These are phyloP conservation scores for Globodera ellingtonae DNA, from an alignment of 1,140 invertebrate genomes.

Conservation along the genomic window DNA sequence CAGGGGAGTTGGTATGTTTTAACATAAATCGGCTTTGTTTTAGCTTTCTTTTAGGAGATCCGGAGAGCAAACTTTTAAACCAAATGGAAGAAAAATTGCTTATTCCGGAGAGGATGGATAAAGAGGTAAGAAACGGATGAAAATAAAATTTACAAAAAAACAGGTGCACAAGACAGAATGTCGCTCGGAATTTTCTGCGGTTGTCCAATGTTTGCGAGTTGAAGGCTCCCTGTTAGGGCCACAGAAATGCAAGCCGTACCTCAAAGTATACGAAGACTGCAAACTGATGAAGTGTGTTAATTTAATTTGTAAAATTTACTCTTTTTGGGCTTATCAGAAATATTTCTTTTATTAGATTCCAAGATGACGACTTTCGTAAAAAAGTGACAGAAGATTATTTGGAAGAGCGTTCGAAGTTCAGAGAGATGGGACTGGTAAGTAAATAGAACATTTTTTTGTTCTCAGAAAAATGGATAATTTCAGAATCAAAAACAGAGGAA, in stretches of 20 bases:
- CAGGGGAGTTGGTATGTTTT: constrained; percentile 43
- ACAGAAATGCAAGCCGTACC: constrained; percentile 43
- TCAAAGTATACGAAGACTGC: constrained; percentile 54
- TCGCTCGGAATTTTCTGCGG: constrained; percentile 16
- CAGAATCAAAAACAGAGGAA: constrained; percentile 31
- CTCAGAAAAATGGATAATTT: constrained; percentile 16
- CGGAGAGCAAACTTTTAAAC: constrained; percentile 54
- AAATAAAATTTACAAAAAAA: constrained; percentile 41
- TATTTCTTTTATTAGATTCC: constrained; percentile 46
- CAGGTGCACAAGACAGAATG: constrained; percentile 49
- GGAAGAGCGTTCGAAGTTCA: constrained; percentile 47
- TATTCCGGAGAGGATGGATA: constrained; percentile 61
- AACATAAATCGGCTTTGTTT: background rate
- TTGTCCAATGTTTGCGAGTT: constrained; percentile 48
- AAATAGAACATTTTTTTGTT: background rate
- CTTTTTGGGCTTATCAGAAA: background rate
- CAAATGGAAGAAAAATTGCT: constrained; percentile 58
- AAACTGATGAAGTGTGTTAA: constrained; percentile 49
- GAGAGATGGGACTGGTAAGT: constrained; percentile 37
- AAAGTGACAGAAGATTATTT: constrained; percentile 58
- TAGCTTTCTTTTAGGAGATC: constrained; percentile 50
- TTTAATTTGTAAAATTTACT: background rate
- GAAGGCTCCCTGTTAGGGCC: constrained; percentile 50
- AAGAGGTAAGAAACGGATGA: constrained; percentile 36
- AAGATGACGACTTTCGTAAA: constrained; percentile 56